These are phyloP conservation scores for Rhodinocichla rosea DNA, from an alignment of 2,113 vertebrate species.

Conservation along the genomic window DNA sequence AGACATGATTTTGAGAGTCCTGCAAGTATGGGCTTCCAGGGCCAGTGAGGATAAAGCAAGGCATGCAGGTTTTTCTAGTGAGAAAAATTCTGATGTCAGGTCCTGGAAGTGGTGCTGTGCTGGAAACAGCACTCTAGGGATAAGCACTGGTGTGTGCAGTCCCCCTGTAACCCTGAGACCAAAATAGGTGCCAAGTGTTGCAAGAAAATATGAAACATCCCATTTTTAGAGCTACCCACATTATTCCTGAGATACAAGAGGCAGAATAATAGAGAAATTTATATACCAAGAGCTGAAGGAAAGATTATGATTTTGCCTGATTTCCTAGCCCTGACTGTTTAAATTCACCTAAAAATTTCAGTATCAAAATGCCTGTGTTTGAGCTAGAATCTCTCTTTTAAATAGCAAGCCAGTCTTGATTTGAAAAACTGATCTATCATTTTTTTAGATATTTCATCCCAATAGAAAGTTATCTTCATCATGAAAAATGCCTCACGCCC, in stretches of 20 bases:
- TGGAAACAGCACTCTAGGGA: background rate
- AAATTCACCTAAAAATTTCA: background rate
- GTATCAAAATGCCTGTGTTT: background rate
- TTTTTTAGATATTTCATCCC: background rate
- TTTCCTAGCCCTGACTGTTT: background rate
- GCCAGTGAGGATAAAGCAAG: background rate
- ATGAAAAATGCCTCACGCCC: background rate
- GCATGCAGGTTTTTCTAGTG: background rate
- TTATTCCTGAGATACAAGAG: background rate
- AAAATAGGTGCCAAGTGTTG: background rate
- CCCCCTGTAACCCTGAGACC: background rate
- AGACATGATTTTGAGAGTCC: background rate
- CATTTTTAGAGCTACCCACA: background rate
- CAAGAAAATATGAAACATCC: background rate
- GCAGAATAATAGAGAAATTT: background rate
- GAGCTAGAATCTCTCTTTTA: background rate
- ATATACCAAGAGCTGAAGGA: background rate
- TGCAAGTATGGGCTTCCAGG: background rate
- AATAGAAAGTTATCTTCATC: background rate
- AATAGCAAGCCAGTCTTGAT: background rate
- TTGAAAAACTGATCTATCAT: background rate
- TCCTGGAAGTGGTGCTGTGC: background rate
- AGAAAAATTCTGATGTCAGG: background rate
- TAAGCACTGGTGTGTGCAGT: background rate
- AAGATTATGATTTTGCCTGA: background rate